These are phyloP conservation scores for Mustela nigripes DNA, from an alignment of 2,113 vertebrate species.

Conservation along the genomic window DNA sequence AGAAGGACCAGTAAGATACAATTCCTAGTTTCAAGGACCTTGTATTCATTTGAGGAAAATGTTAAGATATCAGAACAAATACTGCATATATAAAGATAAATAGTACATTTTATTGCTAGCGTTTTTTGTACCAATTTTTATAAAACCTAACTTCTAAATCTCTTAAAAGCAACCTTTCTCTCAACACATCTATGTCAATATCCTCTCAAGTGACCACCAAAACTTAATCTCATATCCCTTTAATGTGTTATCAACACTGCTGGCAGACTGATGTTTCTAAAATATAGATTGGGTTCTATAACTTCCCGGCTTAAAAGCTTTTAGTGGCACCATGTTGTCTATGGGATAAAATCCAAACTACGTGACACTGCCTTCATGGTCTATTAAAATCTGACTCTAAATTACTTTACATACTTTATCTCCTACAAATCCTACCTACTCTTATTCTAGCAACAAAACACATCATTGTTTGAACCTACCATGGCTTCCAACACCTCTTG, in stretches of 20 bases:
- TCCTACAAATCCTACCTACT: not conserved
- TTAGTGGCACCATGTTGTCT: slow-evolving; percentile 39
- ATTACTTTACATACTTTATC: slow-evolving; percentile 7
- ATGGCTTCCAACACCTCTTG: not conserved
- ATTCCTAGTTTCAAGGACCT: not conserved
- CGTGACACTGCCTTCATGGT: not conserved
- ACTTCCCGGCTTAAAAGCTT: slow-evolving; percentile 66
- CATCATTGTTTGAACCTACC: not conserved
- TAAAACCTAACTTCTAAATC: slow-evolving; percentile 52
- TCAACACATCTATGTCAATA: slow-evolving; percentile 54
- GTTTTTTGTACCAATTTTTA: slow-evolving; percentile 38
- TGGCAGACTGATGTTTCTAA: slow-evolving; percentile 46
- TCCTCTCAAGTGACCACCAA: slow-evolving; percentile 58
- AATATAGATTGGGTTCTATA: slow-evolving; percentile 66
- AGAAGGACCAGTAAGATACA: not conserved
- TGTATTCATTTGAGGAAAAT: not conserved
- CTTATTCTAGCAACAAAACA: not conserved
- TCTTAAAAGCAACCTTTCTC: not conserved
- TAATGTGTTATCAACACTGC: slow-evolving; percentile 61
- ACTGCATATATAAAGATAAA: not conserved
- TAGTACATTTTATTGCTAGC: not conserved
- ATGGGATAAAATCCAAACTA: slow-evolving; percentile 58
- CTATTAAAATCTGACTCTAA: slow-evolving; percentile 26
- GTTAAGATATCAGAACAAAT: not conserved
- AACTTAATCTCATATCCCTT: slow-evolving; percentile 39